phyloP scores from a whole-genome alignment of 2,888 invertebrate genomes.

The Microctonus hyperodae region DNA sequence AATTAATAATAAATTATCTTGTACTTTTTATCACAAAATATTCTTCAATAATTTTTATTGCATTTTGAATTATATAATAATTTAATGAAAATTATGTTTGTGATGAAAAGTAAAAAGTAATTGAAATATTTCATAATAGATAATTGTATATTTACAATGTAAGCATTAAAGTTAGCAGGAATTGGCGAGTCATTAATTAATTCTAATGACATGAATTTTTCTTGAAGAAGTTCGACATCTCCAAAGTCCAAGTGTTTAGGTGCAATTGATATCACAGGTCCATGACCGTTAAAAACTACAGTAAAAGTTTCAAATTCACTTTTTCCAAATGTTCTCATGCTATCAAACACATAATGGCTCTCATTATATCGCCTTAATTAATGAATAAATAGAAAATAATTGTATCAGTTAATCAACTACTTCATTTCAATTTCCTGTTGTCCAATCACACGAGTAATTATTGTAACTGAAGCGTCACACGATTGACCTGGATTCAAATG shows the following conservation, averaged over 20 bases:
- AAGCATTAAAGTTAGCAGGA: constrained; percentile 66
- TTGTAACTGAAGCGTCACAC: constrained; percentile 62
- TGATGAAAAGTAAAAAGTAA: too few relatives aligned
- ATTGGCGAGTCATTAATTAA: constrained; percentile 77
- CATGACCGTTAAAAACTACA: constrained; percentile 68
- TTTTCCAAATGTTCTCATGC: constrained; percentile 63
- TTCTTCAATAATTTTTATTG: too few relatives aligned
- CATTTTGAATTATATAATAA: too few relatives aligned
- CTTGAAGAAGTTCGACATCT: constrained; percentile 68
- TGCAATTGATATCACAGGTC: constrained; percentile 72
- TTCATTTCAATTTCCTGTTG: constrained; percentile 57
- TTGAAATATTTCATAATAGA: too few relatives aligned
- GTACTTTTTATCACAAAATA: too few relatives aligned
- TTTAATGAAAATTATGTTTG: too few relatives aligned
- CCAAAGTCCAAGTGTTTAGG: constrained; percentile 73
- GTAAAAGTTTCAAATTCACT: constrained; percentile 35
- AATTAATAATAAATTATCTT: too few relatives aligned
- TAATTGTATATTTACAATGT: constrained; percentile 54
- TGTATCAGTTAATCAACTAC: constrained; percentile 33
- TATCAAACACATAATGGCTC: constrained; percentile 28
- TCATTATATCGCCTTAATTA: neutral
- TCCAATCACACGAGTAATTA: constrained; percentile 64
- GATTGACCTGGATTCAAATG: constrained; percentile 62
- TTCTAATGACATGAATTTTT: constrained; percentile 64
- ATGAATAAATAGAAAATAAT: constrained; percentile 27